Conservation (phyloP, 1,140 invertebrate species). For the Drosophila ohnishii region DNA sequence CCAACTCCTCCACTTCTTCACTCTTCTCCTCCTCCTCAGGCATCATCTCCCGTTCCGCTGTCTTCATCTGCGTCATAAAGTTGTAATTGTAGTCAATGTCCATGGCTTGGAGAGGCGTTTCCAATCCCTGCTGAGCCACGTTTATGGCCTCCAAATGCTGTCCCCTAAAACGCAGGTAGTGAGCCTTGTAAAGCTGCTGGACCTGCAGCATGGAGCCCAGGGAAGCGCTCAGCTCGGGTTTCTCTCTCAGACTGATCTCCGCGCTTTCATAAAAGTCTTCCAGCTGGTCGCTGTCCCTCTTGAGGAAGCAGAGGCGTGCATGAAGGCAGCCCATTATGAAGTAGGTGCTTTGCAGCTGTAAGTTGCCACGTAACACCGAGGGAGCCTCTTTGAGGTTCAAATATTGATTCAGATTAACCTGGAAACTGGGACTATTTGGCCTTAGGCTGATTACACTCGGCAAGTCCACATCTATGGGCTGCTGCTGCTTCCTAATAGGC, state of each 20-base stretch:
- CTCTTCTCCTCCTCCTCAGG: not conserved
- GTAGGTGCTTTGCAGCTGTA: conserved; percentile 53
- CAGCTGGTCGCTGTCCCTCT: conserved; percentile 55
- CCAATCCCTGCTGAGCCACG: conserved; percentile 24
- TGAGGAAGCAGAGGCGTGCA: conserved; percentile 66
- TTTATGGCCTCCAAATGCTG: conserved; percentile 42
- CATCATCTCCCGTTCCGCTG: conserved; percentile 32
- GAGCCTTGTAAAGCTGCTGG: conserved; percentile 41
- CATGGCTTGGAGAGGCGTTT: conserved; percentile 2
- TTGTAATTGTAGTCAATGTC: conserved; percentile 62
- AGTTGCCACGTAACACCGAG: conserved; percentile 4
- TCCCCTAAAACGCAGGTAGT: conserved; percentile 48
- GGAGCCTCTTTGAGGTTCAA: conserved; percentile 7
- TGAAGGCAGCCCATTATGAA: conserved; percentile 64
- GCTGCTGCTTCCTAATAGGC: conserved; percentile 60
- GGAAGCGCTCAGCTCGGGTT: not conserved
- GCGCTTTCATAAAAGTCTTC: conserved; percentile 61
- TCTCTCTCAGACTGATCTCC: conserved; percentile 40
- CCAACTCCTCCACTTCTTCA: no score
- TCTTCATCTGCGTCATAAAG: conserved; percentile 50
- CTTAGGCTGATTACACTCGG: conserved; percentile 10
- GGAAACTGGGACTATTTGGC: not conserved
- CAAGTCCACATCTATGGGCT: conserved; percentile 14
- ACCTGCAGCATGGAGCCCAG: conserved; percentile 46
- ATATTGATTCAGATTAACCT: conserved; percentile 37